These are phyloP conservation scores for Tolypeutes matacus DNA, from an alignment of 2,797 vertebrate genomes.

Conservation along the genomic window DNA sequence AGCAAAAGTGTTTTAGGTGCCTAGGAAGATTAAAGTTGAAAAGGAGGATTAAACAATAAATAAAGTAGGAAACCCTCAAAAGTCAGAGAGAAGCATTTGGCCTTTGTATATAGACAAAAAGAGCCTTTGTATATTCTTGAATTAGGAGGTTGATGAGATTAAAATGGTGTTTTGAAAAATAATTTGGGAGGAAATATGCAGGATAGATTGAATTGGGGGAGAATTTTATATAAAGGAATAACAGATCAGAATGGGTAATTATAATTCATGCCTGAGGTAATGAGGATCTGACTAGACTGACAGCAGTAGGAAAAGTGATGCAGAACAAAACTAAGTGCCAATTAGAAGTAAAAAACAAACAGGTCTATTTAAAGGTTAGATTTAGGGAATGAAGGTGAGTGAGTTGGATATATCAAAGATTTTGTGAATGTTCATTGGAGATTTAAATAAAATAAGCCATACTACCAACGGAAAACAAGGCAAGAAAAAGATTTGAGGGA, in stretches of 20 bases:
- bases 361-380: constrained; percentile 12
- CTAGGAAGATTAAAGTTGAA: constrained; percentile 14
- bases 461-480: neutral
- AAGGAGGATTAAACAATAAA: neutral
- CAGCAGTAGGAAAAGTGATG: constrained; percentile 19
- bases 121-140: neutral
- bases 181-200: constrained; percentile 56
- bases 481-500: constrained; percentile 26
- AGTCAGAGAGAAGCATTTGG: neutral
- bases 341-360: constrained; percentile 40
- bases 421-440: neutral
- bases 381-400: neutral
- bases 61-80: neutral
- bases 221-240: constrained; percentile 53
- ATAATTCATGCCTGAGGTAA: constrained; percentile 29
- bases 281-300: neutral
- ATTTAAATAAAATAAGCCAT: constrained; percentile 34
- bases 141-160: constrained; percentile 16
- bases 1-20: neutral
- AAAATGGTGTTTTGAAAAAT: constrained; percentile 56
- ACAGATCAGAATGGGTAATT: constrained; percentile 1
- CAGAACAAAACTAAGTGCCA: constrained; percentile 33
- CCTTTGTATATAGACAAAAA: constrained; percentile 3
- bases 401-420: neutral
- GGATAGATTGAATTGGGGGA: constrained; percentile 2